phyloP scores from a whole-genome alignment of 2,113 vertebrate species.

The Heterochromis multidens region DNA sequence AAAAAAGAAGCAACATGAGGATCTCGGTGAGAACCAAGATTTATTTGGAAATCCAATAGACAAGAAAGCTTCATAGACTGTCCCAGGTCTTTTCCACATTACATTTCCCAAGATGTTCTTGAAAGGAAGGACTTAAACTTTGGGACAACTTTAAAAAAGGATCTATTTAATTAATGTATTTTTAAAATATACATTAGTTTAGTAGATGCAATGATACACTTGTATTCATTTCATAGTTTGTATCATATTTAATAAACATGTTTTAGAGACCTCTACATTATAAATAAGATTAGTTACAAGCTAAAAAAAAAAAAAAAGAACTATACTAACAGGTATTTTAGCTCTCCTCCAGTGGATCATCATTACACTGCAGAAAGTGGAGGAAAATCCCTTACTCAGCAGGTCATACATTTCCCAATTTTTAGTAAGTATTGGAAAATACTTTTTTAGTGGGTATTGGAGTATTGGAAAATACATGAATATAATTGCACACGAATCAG shows the following conservation, averaged over 20 bases:
- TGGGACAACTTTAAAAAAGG: background rate
- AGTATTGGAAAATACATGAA: background rate
- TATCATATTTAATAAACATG: background rate
- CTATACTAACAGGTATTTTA: background rate
- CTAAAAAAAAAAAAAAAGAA: background rate
- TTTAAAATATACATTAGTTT: background rate
- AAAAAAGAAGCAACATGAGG: background rate
- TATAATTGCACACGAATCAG: background rate
- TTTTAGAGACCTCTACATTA: too few species aligned
- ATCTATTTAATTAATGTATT: too few species aligned
- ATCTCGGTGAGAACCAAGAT: background rate
- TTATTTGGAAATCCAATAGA: background rate
- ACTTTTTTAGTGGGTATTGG: background rate
- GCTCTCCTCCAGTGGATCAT: background rate
- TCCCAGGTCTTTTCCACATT: background rate
- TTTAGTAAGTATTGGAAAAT: background rate
- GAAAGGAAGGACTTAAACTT: background rate
- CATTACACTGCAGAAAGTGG: background rate
- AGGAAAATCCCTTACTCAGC: background rate
- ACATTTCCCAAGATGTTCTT: background rate
- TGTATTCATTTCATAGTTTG: rapidly evolving
- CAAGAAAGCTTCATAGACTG: background rate
- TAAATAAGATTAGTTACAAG: background rate
- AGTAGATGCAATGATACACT: background rate
- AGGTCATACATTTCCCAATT: background rate